Conservation (phyloP, 2,888 invertebrate genomes). For the Alentia gelatinosa region DNA sequence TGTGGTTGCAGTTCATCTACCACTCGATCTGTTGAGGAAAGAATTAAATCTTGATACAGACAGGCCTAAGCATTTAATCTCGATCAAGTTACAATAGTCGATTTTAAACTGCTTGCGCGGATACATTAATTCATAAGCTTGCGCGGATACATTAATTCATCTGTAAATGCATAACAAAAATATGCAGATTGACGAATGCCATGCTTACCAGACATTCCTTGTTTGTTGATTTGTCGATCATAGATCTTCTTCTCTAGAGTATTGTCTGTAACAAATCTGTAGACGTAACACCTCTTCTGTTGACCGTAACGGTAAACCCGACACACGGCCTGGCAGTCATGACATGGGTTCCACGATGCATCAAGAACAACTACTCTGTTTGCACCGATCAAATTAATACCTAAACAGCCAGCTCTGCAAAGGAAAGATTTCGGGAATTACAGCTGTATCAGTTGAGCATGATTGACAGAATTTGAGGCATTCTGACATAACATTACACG, state of each 20-base stretch:
- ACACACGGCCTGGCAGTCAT: constrained; percentile 94
- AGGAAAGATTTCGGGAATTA: no score
- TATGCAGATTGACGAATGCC: no score
- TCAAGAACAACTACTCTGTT: constrained; percentile 98
- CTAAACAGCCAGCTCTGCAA: constrained; percentile 94
- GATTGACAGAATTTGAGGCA: no score
- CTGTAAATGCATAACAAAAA: no score
- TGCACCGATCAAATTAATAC: constrained; percentile 98
- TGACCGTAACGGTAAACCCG: constrained; percentile 97
- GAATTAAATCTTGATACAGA: constrained; percentile 59
- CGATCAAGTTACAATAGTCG: no score
- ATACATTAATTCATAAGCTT: no score
- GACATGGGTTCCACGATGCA: constrained; percentile 99
- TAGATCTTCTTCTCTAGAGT: constrained; percentile 98
- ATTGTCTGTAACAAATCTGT: constrained; percentile 97
- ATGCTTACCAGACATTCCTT: constrained; percentile 92
- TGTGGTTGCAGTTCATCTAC: constrained; percentile 99
- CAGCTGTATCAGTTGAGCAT: no score
- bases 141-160: no score
- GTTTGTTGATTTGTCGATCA: constrained; percentile 98
- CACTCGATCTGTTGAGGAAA: constrained; percentile 91
- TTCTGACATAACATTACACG: no score
- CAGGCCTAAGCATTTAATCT: no score
- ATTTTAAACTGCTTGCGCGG: no score
- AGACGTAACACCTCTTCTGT: constrained; percentile 95